Evolutionary conservation across 1,140 invertebrate genomes (phyloP).

Genomic region (Rhyzopertha dominica): DNA sequence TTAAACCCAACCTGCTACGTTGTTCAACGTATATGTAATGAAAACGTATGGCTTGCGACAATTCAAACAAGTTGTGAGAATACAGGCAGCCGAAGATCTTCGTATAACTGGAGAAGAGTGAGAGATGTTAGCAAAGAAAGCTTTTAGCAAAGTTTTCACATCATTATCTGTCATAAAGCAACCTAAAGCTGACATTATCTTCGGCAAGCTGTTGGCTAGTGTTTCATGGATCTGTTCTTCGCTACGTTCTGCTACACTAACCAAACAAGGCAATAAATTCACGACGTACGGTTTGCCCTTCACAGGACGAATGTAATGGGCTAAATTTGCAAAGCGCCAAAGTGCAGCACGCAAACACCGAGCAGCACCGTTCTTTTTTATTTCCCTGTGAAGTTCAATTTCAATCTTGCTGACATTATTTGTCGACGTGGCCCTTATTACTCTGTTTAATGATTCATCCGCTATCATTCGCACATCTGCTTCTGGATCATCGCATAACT

Average conservation of each 20-base stretch:
- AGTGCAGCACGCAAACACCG: conserved; percentile 66
- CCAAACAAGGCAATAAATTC: conserved; percentile 67
- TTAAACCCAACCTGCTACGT: conserved; percentile 37
- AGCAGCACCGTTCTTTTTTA: conserved; percentile 69
- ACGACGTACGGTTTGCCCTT: conserved; percentile 74
- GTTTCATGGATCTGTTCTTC: conserved; percentile 75
- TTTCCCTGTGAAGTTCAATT: conserved; percentile 74
- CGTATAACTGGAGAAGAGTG: conserved; percentile 38
- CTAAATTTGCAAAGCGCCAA: conserved; percentile 69
- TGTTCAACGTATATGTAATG: conserved; percentile 36
- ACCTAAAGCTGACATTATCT: conserved; percentile 67
- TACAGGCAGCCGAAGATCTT: conserved; percentile 36
- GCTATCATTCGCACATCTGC: conserved; percentile 71
- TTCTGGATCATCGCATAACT: conserved; percentile 68
- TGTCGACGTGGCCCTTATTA: conserved; percentile 55
- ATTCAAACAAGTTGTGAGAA: conserved; percentile 37
- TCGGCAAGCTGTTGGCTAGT: conserved; percentile 57
- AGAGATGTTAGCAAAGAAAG: conserved; percentile 39
- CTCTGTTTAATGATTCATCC: conserved; percentile 74
- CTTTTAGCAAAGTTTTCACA: conserved; percentile 52
- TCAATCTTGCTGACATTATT: conserved; percentile 66
- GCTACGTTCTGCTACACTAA: conserved; percentile 58
- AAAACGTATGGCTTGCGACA: conserved; percentile 38
- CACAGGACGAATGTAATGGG: conserved; percentile 60
- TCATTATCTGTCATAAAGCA: conserved; percentile 70